Evolutionary conservation across 37 sponge, comb jelly and placozoan genomes (phyloP).

Genomic region (Corticium candelabrum): DNA sequence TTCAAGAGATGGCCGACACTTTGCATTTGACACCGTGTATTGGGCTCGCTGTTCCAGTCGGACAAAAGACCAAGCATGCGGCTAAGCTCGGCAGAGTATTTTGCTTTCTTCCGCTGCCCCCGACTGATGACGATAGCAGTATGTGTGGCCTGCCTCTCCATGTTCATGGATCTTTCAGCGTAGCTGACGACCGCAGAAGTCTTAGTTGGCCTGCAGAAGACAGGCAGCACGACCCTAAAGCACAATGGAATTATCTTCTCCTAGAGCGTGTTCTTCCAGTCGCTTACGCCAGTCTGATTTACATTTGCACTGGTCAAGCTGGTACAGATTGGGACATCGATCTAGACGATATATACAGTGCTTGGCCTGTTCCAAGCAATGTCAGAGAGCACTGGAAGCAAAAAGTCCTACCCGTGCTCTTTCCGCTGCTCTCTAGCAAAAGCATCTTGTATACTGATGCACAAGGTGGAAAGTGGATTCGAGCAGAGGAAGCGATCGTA

Average conservation of each 20-base stretch:
- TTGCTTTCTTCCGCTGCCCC: slow-evolving; percentile 65
- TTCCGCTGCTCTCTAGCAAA: background rate
- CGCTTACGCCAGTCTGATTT: background rate
- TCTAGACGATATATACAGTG: background rate
- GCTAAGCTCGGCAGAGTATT: slow-evolving; percentile 28
- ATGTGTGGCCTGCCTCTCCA: slow-evolving; percentile 43
- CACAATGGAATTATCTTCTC: background rate
- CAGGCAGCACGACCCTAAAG: background rate
- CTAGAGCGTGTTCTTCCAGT: background rate
- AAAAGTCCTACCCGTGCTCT: background rate
- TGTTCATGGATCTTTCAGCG: slow-evolving; percentile 59
- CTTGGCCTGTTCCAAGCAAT: background rate
- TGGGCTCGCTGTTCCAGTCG: slow-evolving; percentile 14
- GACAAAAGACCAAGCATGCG: background rate
- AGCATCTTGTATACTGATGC: background rate
- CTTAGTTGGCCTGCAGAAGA: background rate
- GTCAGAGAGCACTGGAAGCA: background rate
- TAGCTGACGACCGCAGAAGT: slow-evolving; percentile 1
- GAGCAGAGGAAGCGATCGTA: background rate
- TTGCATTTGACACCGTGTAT: slow-evolving; percentile 1
- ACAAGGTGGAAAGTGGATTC: background rate
- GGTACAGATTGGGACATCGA: background rate
- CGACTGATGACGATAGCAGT: background rate
- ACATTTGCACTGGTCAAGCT: too few species aligned
- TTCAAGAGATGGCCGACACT: background rate